phyloP scores from a whole-genome alignment of 2,888 invertebrate species.

The Ornithoptera priamus region DNA sequence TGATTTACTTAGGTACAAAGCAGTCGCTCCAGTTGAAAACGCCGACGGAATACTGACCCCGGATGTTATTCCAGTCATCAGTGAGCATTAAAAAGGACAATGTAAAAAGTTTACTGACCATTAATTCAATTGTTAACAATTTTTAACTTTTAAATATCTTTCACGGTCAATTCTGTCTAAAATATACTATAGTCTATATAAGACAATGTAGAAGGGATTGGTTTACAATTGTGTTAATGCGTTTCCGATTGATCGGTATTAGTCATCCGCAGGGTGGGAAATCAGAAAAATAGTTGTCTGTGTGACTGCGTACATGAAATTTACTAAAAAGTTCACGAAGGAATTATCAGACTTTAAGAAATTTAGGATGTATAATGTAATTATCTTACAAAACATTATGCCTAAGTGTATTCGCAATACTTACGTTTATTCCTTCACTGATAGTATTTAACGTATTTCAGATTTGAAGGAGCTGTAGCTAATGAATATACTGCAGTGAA shows the following conservation, averaged over 20 bases:
- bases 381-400: too few relatives aligned
- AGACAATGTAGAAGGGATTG: slow-evolving; percentile 12
- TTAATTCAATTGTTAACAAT: background rate
- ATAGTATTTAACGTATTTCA: too few relatives aligned
- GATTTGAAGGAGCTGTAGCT: too few relatives aligned
- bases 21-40: too few relatives aligned
- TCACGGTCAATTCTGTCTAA: background rate
- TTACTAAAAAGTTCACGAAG: background rate
- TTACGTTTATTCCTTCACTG: too few relatives aligned
- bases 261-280: background rate
- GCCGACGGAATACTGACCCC: too few relatives aligned
- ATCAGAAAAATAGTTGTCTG: background rate
- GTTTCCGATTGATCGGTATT: slow-evolving; percentile 24
- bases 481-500: too few relatives aligned
- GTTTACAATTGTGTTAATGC: slow-evolving; percentile 29
- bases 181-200: slow-evolving; percentile 4
- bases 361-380: background rate
- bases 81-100: background rate
- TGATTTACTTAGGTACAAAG: too few relatives aligned
- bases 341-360: background rate
- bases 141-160: background rate
- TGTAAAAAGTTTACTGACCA: background rate
- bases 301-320: background rate
- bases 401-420: too few relatives aligned
- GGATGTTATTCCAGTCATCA: too few relatives aligned